Conservation (phyloP, 53 echinoderm and acorn worm genomes). For the Patiria pectinifera region DNA sequence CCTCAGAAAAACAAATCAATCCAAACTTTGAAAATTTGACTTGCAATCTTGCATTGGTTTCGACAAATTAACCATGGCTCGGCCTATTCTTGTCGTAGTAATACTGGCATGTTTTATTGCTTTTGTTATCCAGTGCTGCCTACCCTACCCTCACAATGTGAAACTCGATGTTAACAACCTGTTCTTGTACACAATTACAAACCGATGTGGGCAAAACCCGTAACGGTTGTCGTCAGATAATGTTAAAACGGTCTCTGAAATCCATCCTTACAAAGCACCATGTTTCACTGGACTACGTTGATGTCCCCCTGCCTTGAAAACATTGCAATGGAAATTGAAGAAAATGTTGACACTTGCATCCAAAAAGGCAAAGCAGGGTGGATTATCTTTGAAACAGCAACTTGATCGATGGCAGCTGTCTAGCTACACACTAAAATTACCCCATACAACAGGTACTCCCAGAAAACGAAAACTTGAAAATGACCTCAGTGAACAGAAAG, state of each 20-base stretch:
- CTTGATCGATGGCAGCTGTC: slow-evolving; percentile 45
- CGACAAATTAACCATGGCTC: slow-evolving; percentile 34
- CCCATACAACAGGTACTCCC: slow-evolving; percentile 38
- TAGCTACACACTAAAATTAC: slow-evolving; percentile 39
- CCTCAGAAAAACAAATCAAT: not conserved
- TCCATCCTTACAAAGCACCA: too few species aligned
- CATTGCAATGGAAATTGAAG: slow-evolving; percentile 61
- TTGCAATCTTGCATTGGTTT: slow-evolving; percentile 7
- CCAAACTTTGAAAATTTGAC: slow-evolving; percentile 4
- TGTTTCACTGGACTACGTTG: too few species aligned
- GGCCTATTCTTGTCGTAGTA: slow-evolving; percentile 16
- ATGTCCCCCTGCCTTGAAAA: too few species aligned
- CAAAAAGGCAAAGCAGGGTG: slow-evolving; percentile 51
- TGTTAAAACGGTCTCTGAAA: too few species aligned
- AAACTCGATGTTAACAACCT: slow-evolving; percentile 42
- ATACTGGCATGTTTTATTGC: slow-evolving; percentile 16
- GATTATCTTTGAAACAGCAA: slow-evolving; percentile 40
- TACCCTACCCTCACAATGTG: slow-evolving; percentile 29
- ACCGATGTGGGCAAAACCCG: not conserved
- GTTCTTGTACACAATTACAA: slow-evolving; percentile 36
- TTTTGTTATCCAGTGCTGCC: slow-evolving; percentile 11
- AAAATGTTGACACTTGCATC: slow-evolving; percentile 18
- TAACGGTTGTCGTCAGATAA: too few species aligned
- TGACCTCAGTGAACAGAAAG: slow-evolving; percentile 23
- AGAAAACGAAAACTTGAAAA: slow-evolving; percentile 62